A percentile compares a stretch with the other conserved stretches of the same genome.
These are phyloP conservation scores for Phoebastria nigripes DNA, from an alignment of 2,797 vertebrate species.

Conservation along the genomic window DNA sequence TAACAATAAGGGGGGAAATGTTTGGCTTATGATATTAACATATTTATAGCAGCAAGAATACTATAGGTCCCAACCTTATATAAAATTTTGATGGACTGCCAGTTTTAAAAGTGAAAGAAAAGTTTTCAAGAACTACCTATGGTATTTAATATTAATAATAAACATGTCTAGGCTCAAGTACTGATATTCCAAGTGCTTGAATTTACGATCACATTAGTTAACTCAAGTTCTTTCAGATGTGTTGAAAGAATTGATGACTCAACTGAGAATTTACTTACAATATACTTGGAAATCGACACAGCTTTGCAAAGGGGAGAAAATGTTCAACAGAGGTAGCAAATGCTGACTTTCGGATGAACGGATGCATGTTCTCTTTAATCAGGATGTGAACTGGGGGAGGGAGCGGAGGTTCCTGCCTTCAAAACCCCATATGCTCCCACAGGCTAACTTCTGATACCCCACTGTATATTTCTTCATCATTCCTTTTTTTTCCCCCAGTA, in stretches of 20 bases:
- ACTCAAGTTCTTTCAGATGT: neutral
- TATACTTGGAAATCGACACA: neutral
- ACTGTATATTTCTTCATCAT: neutral
- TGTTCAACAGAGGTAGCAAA: neutral
- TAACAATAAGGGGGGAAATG: constrained; percentile 32
- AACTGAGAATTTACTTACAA: neutral
- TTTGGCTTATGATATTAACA: constrained; percentile 16
- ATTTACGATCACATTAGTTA: neutral
- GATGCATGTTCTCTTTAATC: fast-evolving
- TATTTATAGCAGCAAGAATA: constrained; percentile 3
- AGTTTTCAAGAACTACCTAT: neutral
- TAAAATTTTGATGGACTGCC: neutral
- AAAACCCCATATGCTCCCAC: neutral
- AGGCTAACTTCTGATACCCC: neutral
- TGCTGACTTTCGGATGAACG: fast-evolving
- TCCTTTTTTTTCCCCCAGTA: fast-evolving
- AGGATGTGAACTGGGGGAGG: neutral
- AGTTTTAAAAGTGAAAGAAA: constrained; percentile 5
- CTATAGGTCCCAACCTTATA: neutral
- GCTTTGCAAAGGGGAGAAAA: neutral
- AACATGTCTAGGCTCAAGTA: neutral
- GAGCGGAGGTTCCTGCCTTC: neutral
- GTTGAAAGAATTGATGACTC: constrained; percentile 31
- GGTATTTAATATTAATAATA: neutral
- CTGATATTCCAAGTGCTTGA: neutral